phyloP scores from a whole-genome alignment of 2,888 invertebrate species.

The Hydrotaea cyrtoneurina region DNA sequence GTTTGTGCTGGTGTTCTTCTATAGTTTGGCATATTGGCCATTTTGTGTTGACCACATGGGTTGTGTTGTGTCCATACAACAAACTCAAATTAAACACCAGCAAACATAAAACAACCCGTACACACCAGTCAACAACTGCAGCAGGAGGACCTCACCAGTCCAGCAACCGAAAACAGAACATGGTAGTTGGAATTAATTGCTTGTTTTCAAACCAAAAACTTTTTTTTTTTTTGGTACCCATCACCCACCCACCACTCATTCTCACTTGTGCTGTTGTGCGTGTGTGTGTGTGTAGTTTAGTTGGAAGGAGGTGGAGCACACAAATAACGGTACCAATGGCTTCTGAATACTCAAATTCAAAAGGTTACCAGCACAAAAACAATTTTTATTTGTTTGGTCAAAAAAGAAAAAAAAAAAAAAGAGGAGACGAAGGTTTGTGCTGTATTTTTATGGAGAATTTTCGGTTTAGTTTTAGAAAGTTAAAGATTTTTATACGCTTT shows the following conservation, averaged over 20 bases:
- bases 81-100: constrained; percentile 54
- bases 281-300: not conserved
- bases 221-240: constrained; percentile 24
- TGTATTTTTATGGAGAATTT: not conserved
- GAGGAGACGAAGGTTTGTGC: not conserved
- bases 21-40: constrained; percentile 36
- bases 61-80: constrained; percentile 33
- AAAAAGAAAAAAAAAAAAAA: too few relatives aligned
- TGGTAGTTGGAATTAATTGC: constrained; percentile 58
- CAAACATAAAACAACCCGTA: constrained; percentile 32
- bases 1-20: not conserved
- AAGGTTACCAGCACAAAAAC: constrained; percentile 18
- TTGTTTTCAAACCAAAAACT: constrained; percentile 54
- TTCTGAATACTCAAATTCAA: constrained; percentile 2
- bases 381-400: not conserved
- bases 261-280: not conserved
- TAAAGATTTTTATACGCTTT: not conserved
- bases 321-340: not conserved
- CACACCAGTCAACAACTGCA: constrained; percentile 8
- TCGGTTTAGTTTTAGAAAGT: constrained; percentile 23
- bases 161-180: constrained; percentile 13
- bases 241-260: not conserved
- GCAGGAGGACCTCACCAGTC: too few relatives aligned
- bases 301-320: not conserved
- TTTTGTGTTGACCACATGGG: constrained; percentile 54